Conservation (phyloP, 1,140 invertebrate genomes). For the Marisa cornuarietis region DNA sequence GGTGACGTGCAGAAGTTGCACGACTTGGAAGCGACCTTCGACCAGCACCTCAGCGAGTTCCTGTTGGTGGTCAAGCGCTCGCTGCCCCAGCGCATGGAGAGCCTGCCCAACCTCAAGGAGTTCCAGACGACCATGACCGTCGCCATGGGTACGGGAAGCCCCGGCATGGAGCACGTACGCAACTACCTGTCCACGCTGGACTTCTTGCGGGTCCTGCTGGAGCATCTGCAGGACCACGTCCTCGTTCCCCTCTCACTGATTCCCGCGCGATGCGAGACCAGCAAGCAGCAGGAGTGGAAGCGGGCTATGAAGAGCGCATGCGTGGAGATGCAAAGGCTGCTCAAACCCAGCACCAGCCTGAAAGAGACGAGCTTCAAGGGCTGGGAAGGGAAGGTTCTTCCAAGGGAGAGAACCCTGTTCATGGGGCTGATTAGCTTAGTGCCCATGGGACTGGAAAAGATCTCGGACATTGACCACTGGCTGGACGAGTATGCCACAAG, state of each 20-base stretch:
- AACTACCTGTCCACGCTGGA: constrained; percentile 33
- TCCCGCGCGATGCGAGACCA: constrained; percentile 37
- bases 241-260: constrained; percentile 37
- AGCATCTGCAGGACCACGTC: constrained; percentile 28
- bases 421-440: constrained; percentile 38
- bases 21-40: constrained; percentile 41
- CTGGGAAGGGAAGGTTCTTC: constrained; percentile 30
- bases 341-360: constrained; percentile 27
- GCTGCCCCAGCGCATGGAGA: constrained; percentile 30
- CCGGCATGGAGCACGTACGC: constrained; percentile 24
- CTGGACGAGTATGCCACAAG: constrained; percentile 41
- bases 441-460: constrained; percentile 33
- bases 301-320: constrained; percentile 22
- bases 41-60: constrained; percentile 43
- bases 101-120: constrained; percentile 37
- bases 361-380: constrained; percentile 24
- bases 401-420: constrained; percentile 34
- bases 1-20: constrained; percentile 24
- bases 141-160: constrained; percentile 31
- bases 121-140: constrained; percentile 35
- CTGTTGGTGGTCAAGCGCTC: constrained; percentile 36
- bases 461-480: constrained; percentile 35
- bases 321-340: constrained; percentile 27
- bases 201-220: constrained; percentile 25
- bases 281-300: constrained; percentile 39